phyloP scores from a whole-genome alignment of 1,140 invertebrate species.

The Thaumatotibia leucotreta region DNA sequence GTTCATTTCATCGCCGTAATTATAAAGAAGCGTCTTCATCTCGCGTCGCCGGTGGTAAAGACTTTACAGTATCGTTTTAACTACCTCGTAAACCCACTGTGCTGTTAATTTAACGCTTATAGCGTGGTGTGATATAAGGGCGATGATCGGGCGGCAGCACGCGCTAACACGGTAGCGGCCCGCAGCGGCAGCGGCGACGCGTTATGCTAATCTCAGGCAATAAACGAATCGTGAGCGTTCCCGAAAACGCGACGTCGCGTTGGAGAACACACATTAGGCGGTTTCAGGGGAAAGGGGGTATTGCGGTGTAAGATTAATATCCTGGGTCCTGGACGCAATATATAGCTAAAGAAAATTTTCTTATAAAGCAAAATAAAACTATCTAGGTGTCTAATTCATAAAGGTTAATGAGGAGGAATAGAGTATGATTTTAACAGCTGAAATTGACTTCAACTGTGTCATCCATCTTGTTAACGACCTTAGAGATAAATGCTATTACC shows the following conservation, averaged over 20 bases:
- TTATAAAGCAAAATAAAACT: no score
- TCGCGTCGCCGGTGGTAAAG: neutral
- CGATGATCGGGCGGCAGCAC: neutral
- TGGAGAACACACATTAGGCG: no score
- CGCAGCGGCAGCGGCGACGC: neutral
- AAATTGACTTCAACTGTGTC: no score
- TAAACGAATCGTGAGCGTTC: neutral
- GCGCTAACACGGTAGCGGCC: neutral
- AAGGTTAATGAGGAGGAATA: no score
- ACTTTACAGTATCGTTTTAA: neutral
- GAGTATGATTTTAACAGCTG: no score
- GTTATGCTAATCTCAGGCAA: neutral
- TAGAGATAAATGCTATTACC: no score
- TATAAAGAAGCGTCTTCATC: neutral
- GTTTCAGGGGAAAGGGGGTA: neutral
- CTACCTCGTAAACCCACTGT: neutral
- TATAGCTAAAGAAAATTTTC: no score
- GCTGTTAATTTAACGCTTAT: neutral
- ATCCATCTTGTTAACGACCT: no score
- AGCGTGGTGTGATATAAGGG: neutral
- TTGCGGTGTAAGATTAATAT: neutral
- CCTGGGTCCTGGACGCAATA: neutral
- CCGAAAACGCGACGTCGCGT: neutral
- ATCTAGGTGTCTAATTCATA: no score
- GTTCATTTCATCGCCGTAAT: neutral